Base-by-base conservation (phyloP, 2,113 vertebrate species). In the Verasper variegatus region DNA sequence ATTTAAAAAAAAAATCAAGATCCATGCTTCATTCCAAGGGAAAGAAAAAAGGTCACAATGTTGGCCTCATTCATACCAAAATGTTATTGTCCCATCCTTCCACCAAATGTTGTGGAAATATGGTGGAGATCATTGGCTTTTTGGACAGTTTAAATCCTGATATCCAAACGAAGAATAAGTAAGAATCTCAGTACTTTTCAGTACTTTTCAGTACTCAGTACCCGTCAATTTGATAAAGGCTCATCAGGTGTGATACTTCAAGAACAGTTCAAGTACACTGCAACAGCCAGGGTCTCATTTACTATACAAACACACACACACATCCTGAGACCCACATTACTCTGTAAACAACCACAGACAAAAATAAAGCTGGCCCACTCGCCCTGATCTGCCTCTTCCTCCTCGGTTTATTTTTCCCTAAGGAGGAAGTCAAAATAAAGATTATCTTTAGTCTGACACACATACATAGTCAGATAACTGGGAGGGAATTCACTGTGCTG, bases 381-480 rank as follows among this genome's bases (percentile, higher is more conserved):
- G n/a, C 45, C 8, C 35, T 31, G 58, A 60, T 42, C 42, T 68
- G 20, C 21, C 71, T 71, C 58, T 72, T 71, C 79, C 72, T 56
- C 20, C 58, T 20, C 13, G 47, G 49, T 75, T 82, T 75, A 80
- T 80, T 72, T 83, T 74, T 64, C 77, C 67, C 45, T 26, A 23
- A 80, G 69, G 69, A 78, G 60, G 78, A 71, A 84, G 59, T 75
- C 37, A 56, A 70, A 72, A 65, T 24, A 68, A 81, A 18, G 58
- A 70, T 20, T 5, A 11, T n/a, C 11, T 40, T 58, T 18, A 23
- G 14, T 31, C 31, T 31, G 31, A 47, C 15, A 42, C 5, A 23
- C n/a, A 21, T 10, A 40, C 56, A 57, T 4, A 27, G 11, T 23
- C 37, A 27, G 57, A 67, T n/a, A 51, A 67, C 35, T 24, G 26